Evolutionary conservation across 1,140 invertebrate species (phyloP), one percentile per base, ranked within the genome.

Genomic region (Branchinecta lynchi): DNA sequence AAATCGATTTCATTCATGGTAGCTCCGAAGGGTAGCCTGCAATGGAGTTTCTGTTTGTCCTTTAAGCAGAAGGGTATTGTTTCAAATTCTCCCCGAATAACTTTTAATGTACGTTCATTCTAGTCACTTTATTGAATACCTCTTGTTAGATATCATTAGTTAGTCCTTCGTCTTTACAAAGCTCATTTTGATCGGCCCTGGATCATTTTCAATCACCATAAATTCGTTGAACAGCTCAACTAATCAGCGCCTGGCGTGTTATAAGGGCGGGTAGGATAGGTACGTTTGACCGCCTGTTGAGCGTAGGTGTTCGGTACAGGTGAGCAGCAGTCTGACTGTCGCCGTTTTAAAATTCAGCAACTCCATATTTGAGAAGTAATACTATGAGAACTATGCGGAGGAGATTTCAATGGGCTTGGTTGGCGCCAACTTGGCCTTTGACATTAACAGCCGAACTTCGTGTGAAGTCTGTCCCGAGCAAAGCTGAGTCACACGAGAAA

Each of bases 291-390:
- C 51, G 51, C 51, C 51, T 20, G 51, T 6, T 15, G 51, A 60
- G 51, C 12, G 51, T 60, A 60, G 51, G 51, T 60, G 51, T 60
- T 60, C 51, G 51, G 51, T 60, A 60, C 51, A 60, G 51, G 51
- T 60, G 51, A 60, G 51, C 51, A 15, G 12, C 17, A 60, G 51
- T 60, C 51, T 60, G 51, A 60, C 51, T 60, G 51, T 60, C 51
- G 51, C 51, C 51, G 6, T 60, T 60, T 60, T 60, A 60, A 60
- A 60, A 60, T 60, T 60, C 51, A 60, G 51, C 51, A 60, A 60
- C 51, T 60, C 51, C 51, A 60, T 60, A 60, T 60, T 20, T 60
- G 51, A 60, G 51, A 60, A 60, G 51, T 60, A 60, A 60, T 60
- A 60, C 12, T 60, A 60, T 60, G 51, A 60, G 51, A 60, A 60